A percentile compares a stretch with the other conserved stretches of the same genome.
phyloP scores from a whole-genome alignment of 2,888 invertebrate genomes.

The Monoplex corrugatus region DNA sequence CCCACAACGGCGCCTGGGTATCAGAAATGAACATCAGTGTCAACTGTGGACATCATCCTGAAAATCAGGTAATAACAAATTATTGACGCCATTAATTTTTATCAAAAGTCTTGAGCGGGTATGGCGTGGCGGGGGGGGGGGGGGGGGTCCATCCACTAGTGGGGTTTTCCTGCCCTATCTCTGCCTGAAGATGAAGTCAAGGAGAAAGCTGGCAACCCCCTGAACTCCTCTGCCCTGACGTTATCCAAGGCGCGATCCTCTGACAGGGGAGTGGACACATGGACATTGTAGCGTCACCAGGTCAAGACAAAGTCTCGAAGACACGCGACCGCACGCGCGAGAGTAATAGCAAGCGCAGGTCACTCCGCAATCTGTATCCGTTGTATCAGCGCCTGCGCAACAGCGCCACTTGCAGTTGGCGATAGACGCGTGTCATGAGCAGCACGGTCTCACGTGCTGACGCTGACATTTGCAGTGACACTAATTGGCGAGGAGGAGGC shows the following conservation, averaged over 20 bases:
- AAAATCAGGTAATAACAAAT: background rate
- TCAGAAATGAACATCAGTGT: background rate
- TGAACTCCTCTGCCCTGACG: background rate
- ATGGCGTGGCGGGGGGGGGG: background rate
- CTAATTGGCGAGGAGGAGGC: constrained; percentile 39
- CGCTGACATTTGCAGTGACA: constrained; percentile 45
- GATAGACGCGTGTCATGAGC: background rate
- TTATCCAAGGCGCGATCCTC: background rate
- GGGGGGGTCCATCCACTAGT: too few relatives aligned
- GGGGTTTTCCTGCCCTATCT: constrained; percentile 36
- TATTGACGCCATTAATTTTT: constrained; percentile 27
- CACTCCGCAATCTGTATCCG: background rate
- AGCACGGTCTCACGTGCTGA: constrained; percentile 20
- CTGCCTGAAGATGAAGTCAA: background rate
- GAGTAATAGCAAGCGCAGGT: constrained; percentile 8
- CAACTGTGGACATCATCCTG: background rate
- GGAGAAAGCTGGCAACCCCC: background rate
- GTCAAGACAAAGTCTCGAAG: background rate
- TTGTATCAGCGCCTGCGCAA: constrained; percentile 33
- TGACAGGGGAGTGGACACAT: background rate
- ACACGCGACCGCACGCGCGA: constrained; percentile 44
- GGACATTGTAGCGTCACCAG: constrained; percentile 23
- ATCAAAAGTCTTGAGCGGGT: background rate
- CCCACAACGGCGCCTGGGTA: background rate
- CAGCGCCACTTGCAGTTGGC: background rate